Evolutionary conservation across 2,797 vertebrate genomes (phyloP).

Genomic region (Netta rufina): DNA sequence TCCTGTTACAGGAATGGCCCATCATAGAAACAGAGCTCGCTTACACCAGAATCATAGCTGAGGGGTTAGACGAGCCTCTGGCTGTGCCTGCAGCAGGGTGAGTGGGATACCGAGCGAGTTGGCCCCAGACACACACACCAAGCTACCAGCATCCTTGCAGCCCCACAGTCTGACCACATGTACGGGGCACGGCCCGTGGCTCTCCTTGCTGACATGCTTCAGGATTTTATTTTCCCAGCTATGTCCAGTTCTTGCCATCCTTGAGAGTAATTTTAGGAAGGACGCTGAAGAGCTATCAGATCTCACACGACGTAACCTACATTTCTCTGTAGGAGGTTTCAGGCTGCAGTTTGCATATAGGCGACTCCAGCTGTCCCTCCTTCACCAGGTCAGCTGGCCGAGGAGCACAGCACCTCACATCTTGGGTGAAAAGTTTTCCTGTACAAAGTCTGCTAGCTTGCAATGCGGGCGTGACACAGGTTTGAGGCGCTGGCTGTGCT

Average conservation of each 20-base stretch:
- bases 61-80: neutral
- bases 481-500: neutral
- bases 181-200: neutral
- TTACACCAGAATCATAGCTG: neutral
- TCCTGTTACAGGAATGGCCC: neutral
- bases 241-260: neutral
- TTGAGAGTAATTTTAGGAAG: neutral
- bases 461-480: neutral
- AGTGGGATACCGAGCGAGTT: neutral
- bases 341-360: neutral
- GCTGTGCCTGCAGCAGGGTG: neutral
- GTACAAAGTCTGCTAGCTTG: neutral
- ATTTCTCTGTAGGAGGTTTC: neutral
- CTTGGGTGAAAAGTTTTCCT: neutral
- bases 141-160: neutral
- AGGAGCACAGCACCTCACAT: neutral
- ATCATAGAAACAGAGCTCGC: neutral
- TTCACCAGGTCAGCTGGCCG: rapidly evolving
- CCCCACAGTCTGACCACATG: neutral
- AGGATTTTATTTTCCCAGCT: neutral
- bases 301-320: conserved; percentile 20
- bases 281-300: neutral
- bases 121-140: neutral
- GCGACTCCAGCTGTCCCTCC: neutral
- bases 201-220: neutral